A percentile compares a stretch with the other conserved stretches of the same genome.
These are phyloP conservation scores for Plectrocnemia conspersa DNA, from an alignment of 1,140 invertebrate species.

Conservation along the genomic window DNA sequence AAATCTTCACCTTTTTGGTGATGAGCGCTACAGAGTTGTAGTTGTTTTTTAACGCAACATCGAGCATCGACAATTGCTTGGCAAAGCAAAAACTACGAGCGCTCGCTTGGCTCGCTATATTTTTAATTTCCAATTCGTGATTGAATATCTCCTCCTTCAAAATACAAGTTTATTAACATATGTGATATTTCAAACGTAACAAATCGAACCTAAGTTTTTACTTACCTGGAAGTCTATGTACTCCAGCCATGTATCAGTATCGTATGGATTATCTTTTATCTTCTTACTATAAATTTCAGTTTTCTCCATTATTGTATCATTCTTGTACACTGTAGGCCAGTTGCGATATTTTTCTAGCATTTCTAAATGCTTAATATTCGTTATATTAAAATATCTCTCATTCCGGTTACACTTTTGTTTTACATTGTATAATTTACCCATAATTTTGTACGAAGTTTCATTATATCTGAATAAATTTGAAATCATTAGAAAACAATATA, in stretches of 20 bases:
- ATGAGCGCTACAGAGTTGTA: slow-evolving; percentile 29
- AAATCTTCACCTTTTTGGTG: slow-evolving; percentile 27
- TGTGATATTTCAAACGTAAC: neutral
- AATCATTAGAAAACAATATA: no score
- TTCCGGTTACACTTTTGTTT: no score
- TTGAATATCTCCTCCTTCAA: slow-evolving; percentile 32
- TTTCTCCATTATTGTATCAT: no score
- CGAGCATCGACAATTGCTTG: slow-evolving; percentile 31
- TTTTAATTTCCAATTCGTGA: no score
- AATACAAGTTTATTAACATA: neutral
- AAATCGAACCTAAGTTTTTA: neutral
- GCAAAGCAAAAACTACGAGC: slow-evolving; percentile 24
- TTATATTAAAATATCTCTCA: no score
- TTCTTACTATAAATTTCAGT: slow-evolving; percentile 30
- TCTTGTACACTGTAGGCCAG: no score
- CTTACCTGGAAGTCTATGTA: slow-evolving; percentile 32
- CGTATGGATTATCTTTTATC: slow-evolving; percentile 26
- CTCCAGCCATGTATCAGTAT: slow-evolving; percentile 31
- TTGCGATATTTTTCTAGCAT: no score
- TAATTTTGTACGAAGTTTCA: no score
- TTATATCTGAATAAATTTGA: no score
- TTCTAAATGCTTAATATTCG: no score
- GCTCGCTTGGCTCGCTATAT: slow-evolving; percentile 18
- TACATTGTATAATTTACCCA: no score
- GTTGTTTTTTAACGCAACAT: slow-evolving; percentile 28